Evolutionary conservation across 1,140 invertebrate species (phyloP).

Genomic region (Drosophila asahinai): DNA sequence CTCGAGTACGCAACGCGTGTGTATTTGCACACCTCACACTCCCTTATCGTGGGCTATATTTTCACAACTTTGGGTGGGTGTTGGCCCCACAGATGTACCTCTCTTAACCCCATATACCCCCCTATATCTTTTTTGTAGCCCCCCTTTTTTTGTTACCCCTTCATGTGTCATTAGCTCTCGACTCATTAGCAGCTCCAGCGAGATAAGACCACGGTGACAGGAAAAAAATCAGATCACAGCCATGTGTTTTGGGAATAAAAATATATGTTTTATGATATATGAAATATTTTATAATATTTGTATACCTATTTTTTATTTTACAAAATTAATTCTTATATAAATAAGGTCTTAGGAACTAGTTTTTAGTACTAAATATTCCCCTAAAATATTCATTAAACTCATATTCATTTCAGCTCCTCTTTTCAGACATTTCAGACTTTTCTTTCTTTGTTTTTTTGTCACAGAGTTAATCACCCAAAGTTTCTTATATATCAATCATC

Average conservation of each 20-base stretch:
- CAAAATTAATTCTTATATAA: too few relatives aligned
- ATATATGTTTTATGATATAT: too few relatives aligned
- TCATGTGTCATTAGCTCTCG: constrained; percentile 15
- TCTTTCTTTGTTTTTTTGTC: constrained; percentile 14
- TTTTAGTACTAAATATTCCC: too few relatives aligned
- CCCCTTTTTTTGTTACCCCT: background rate
- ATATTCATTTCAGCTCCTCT: too few relatives aligned
- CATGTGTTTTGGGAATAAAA: background rate
- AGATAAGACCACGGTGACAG: constrained; percentile 9
- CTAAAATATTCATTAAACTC: background rate
- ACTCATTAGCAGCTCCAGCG: constrained; percentile 10
- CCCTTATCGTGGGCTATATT: constrained; percentile 39
- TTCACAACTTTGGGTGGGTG: constrained; percentile 73
- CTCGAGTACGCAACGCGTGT: constrained; percentile 51
- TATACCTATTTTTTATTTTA: too few relatives aligned
- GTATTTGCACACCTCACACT: constrained; percentile 55
- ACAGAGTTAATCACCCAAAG: constrained; percentile 29
- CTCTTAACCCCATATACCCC: background rate
- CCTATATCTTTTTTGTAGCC: background rate
- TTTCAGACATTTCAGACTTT: constrained; percentile 3
- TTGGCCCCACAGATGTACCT: constrained; percentile 58
- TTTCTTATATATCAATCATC: constrained; percentile 65
- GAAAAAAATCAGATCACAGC: constrained; percentile 3
- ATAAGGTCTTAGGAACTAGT: too few relatives aligned
- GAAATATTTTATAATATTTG: too few relatives aligned